Evolutionary conservation across 2,113 vertebrate genomes (phyloP).

Genomic region (Xenotilapia leptura): DNA sequence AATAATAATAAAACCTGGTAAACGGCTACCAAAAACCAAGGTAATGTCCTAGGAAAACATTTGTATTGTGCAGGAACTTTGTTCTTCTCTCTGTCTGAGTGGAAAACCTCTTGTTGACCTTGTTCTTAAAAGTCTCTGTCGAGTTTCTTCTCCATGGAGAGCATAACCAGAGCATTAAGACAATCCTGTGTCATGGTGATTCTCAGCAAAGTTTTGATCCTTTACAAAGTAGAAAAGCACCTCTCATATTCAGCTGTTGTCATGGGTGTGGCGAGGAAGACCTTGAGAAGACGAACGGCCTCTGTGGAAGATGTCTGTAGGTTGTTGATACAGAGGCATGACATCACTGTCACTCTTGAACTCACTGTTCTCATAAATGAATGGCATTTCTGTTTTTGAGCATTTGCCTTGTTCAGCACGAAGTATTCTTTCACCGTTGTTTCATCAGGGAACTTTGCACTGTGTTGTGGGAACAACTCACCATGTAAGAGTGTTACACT

Average conservation of each 20-base stretch:
- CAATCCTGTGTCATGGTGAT: background rate
- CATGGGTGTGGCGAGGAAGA: background rate
- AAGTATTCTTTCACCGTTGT: background rate
- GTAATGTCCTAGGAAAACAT: background rate
- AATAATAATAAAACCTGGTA: background rate
- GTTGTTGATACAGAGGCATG: background rate
- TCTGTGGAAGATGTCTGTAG: background rate
- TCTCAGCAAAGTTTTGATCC: background rate
- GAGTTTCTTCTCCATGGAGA: background rate
- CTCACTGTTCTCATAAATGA: background rate
- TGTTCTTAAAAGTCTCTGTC: background rate
- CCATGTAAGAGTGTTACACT: background rate
- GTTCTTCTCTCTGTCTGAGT: background rate
- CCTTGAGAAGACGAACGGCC: background rate
- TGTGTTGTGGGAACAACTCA: background rate
- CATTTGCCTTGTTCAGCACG: background rate
- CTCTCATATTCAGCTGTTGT: background rate
- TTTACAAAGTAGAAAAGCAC: background rate
- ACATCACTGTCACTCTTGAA: background rate
- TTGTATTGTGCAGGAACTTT: background rate
- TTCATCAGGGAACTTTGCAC: background rate
- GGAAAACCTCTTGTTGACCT: background rate
- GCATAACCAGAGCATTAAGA: background rate
- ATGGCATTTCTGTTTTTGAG: background rate
- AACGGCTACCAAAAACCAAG: background rate